These are phyloP conservation scores for Aplysina aerophoba DNA, from an alignment of 37 sponge, comb jelly and placozoan species.

Conservation along the genomic window DNA sequence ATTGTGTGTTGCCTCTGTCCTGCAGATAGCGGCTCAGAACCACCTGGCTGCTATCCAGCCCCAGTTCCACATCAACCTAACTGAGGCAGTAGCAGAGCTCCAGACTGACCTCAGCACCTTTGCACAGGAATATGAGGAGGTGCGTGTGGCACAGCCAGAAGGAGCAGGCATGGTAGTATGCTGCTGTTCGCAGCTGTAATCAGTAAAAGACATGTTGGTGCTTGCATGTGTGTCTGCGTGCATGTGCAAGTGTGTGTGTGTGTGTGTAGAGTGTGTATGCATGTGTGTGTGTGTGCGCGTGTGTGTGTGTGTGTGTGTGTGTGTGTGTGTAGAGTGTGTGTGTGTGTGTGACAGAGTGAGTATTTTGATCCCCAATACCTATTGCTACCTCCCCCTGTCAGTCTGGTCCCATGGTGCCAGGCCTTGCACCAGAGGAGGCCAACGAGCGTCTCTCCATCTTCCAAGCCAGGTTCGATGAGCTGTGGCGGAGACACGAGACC, in stretches of 20 bases:
- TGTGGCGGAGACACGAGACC: conserved; percentile 89
- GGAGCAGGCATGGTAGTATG: not conserved
- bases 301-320: too few relatives aligned
- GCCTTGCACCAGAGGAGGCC: conserved; percentile 89
- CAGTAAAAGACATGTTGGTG: not conserved
- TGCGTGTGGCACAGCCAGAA: conserved; percentile 23
- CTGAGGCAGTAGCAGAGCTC: conserved; percentile 71
- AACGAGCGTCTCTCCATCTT: conserved; percentile 89
- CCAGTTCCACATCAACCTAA: conserved; percentile 76
- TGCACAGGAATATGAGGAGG: conserved; percentile 48
- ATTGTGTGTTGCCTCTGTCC: too few relatives aligned
- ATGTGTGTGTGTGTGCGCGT: too few relatives aligned
- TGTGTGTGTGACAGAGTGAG: too few relatives aligned
- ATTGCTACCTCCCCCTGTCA: not conserved
- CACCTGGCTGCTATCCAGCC: conserved; percentile 80
- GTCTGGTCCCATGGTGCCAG: conserved; percentile 93
- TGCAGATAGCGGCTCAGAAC: conserved; percentile 52
- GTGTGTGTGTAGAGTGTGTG: not conserved
- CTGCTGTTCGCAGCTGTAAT: not conserved
- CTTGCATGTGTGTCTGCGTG: not conserved
- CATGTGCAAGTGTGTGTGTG: too few relatives aligned
- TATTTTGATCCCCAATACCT: too few relatives aligned
- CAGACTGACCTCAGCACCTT: conserved; percentile 62
- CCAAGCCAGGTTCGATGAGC: conserved; percentile 88
- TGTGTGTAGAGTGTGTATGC: too few relatives aligned